Evolutionary conservation across 2,797 vertebrate genomes (phyloP).

Genomic region (Tenualosa ilisha): DNA sequence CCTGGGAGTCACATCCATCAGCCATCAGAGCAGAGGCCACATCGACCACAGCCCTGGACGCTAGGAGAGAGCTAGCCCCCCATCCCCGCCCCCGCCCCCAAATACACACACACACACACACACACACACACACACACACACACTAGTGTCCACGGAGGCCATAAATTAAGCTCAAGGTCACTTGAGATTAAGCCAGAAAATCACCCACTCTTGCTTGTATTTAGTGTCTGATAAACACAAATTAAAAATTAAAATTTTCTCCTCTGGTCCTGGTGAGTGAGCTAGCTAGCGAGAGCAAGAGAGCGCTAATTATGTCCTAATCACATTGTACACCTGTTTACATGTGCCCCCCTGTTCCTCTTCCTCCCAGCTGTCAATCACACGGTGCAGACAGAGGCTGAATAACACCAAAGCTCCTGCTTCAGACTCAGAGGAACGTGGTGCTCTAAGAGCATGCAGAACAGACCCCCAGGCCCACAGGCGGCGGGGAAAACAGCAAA

Average conservation of each 20-base stretch:
- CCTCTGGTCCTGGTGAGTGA: background rate
- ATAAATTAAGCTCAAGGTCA: background rate
- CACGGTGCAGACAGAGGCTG: background rate
- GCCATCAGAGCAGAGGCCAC: no score
- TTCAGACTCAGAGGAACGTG: no score
- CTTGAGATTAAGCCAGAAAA: background rate
- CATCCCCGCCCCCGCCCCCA: no score
- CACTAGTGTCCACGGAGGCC: background rate
- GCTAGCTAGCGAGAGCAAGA: background rate
- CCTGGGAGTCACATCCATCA: no score
- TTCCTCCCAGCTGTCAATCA: background rate
- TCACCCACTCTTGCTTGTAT: background rate
- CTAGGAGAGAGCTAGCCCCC: no score
- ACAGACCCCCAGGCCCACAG: background rate
- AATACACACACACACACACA: no score
- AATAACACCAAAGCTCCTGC: background rate
- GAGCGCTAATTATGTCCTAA: conserved; percentile 6
- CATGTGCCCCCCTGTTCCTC: background rate
- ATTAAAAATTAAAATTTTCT: background rate
- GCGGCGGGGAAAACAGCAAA: background rate
- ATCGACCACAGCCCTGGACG: no score
- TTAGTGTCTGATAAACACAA: background rate
- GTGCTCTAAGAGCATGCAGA: background rate
- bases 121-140: no score
- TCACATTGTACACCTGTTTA: conserved; percentile 4